Evolutionary conservation across 2,113 vertebrate genomes (phyloP).

Genomic region (Damaliscus lunatus): DNA sequence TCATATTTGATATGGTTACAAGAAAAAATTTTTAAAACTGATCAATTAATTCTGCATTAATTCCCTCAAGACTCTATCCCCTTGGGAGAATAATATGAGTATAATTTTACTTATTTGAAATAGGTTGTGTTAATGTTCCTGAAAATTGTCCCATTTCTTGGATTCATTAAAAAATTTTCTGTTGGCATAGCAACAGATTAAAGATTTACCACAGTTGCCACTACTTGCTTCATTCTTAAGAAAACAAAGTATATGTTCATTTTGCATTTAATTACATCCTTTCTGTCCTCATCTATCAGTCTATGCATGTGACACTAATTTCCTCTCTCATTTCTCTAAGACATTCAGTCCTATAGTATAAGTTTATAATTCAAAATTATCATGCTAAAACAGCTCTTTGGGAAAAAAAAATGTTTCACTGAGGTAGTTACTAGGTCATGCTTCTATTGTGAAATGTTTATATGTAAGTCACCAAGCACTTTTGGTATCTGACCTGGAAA

Average conservation of each 20-base stretch:
- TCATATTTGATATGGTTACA: not conserved
- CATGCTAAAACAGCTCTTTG: not conserved
- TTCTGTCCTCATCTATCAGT: conserved; percentile 37
- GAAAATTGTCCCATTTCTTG: conserved; percentile 71
- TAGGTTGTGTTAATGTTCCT: conserved; percentile 59
- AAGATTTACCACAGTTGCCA: conserved; percentile 61
- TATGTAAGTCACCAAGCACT: not conserved
- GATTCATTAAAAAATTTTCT: conserved; percentile 65
- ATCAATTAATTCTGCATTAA: conserved; percentile 66
- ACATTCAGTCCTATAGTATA: not conserved
- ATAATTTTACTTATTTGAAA: conserved; percentile 58
- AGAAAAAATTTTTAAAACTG: not conserved
- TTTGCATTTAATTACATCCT: conserved; percentile 58
- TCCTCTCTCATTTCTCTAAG: conserved; percentile 41
- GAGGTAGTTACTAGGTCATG: not conserved
- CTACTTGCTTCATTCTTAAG: conserved; percentile 60
- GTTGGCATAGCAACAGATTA: conserved; percentile 73
- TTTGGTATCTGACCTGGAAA: conserved; percentile 26
- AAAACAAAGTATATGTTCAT: conserved; percentile 69
- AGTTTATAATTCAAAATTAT: conserved; percentile 24
- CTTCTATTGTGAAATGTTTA: conserved; percentile 10
- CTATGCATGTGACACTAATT: conserved; percentile 11
- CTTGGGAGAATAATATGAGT: conserved; percentile 28
- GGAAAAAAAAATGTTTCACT: not conserved
- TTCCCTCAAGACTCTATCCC: conserved; percentile 51